phyloP scores from a whole-genome alignment of 2,888 invertebrate genomes.

The Drosophila pegasa region DNA sequence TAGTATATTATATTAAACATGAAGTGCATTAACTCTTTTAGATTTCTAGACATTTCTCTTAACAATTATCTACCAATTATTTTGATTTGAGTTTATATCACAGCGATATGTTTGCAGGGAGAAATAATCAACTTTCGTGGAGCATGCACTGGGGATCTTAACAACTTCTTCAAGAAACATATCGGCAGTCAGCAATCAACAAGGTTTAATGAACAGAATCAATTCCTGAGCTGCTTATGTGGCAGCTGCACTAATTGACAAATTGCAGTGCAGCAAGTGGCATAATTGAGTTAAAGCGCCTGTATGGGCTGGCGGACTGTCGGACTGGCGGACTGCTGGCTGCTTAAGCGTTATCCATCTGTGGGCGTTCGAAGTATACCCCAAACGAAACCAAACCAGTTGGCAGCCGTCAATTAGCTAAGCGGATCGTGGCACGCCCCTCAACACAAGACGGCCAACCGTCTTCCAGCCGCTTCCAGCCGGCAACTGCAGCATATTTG shows the following conservation, averaged over 20 bases:
- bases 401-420: conserved; percentile 80
- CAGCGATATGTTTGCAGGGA: not conserved
- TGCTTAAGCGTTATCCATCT: conserved; percentile 71
- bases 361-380: conserved; percentile 59
- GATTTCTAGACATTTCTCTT: not conserved
- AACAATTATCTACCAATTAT: not conserved
- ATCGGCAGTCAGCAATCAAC: conserved; percentile 28
- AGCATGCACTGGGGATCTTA: not conserved
- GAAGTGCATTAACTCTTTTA: not conserved
- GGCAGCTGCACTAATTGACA: conserved; percentile 71
- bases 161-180: not conserved
- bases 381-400: conserved; percentile 57
- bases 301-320: conserved; percentile 12
- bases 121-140: not conserved
- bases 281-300: conserved; percentile 70
- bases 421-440: conserved; percentile 75
- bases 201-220: conserved; percentile 25
- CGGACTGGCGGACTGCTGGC: conserved; percentile 22
- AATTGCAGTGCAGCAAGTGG: conserved; percentile 76
- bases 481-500: conserved; percentile 54
- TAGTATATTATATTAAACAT: not conserved
- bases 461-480: conserved; percentile 18
- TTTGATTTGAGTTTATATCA: not conserved
- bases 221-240: conserved; percentile 29
- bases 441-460: conserved; percentile 25